These are phyloP conservation scores for Valencia hispanica DNA, from an alignment of 2,797 vertebrate species.

Conservation along the genomic window DNA sequence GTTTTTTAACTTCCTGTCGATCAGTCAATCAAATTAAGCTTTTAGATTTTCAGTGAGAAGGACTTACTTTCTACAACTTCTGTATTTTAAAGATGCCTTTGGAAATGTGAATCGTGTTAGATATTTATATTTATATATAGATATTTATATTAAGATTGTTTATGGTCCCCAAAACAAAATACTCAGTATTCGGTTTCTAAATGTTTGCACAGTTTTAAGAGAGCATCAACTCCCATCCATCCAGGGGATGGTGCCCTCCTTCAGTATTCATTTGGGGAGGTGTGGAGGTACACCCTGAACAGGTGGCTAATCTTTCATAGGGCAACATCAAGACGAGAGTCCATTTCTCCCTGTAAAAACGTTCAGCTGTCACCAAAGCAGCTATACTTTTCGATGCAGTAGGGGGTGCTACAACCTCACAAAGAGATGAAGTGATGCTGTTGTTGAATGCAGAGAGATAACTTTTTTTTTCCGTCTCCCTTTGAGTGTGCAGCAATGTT, in stretches of 20 bases:
- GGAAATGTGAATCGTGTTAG: background rate
- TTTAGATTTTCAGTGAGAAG: background rate
- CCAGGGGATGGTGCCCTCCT: background rate
- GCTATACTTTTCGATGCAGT: slow-evolving; percentile 12
- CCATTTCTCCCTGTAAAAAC: background rate
- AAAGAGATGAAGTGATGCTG: background rate
- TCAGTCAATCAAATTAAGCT: background rate
- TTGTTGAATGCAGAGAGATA: background rate
- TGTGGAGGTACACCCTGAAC: background rate
- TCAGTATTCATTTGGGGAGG: background rate
- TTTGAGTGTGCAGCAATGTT: background rate
- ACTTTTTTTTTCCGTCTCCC: background rate
- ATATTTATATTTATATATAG: background rate
- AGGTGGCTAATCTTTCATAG: background rate
- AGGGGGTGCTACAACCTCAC: slow-evolving; percentile 32
- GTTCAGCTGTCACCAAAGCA: background rate
- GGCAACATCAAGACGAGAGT: background rate
- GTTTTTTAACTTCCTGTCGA: slow-evolving; percentile 13
- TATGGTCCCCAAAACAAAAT: background rate
- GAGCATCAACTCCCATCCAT: background rate
- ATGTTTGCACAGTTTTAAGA: background rate
- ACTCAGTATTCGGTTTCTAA: background rate
- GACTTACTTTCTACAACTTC: background rate
- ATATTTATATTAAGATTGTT: background rate
- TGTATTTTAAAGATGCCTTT: background rate